Percentiles rank a stretch among this genome's conserved stretches.
phyloP scores from a whole-genome alignment of 2,797 vertebrate species.

The Mormyrus hasselquistii region DNA sequence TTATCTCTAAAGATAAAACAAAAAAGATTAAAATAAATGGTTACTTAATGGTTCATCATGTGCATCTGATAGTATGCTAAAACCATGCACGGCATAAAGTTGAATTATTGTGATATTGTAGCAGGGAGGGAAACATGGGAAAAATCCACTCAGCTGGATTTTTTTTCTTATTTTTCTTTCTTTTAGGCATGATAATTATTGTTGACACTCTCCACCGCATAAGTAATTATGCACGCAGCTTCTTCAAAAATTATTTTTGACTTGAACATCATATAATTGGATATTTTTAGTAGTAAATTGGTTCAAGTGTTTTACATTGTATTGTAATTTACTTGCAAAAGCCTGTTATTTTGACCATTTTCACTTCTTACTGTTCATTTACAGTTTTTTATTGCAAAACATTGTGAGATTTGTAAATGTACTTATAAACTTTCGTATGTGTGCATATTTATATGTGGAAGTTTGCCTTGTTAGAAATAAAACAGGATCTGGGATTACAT shows the following conservation, averaged over 20 bases:
- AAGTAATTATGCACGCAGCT: constrained; percentile 3
- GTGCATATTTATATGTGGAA: background rate
- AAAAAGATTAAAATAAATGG: background rate
- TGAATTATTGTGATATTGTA: background rate
- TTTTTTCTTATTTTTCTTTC: background rate
- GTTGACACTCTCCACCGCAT: background rate
- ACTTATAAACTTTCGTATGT: background rate
- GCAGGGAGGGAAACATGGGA: background rate
- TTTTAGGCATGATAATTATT: constrained; percentile 17
- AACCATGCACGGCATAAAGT: background rate
- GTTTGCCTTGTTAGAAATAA: background rate
- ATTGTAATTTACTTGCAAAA: background rate
- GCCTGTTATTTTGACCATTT: background rate
- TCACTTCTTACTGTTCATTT: background rate
- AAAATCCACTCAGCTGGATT: background rate
- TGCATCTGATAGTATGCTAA: background rate
- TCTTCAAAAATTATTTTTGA: constrained; percentile 13
- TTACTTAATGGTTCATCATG: background rate
- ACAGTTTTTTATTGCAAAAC: background rate
- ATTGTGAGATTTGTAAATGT: background rate
- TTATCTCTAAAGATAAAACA: background rate
- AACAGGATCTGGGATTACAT: background rate
- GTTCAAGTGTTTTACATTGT: constrained; percentile 6
- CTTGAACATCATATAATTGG: constrained; percentile 11
- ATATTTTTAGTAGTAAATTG: constrained; percentile 7